Evolutionary conservation across 2,888 invertebrate genomes (phyloP).

Genomic region (Dryobotodes eremita): DNA sequence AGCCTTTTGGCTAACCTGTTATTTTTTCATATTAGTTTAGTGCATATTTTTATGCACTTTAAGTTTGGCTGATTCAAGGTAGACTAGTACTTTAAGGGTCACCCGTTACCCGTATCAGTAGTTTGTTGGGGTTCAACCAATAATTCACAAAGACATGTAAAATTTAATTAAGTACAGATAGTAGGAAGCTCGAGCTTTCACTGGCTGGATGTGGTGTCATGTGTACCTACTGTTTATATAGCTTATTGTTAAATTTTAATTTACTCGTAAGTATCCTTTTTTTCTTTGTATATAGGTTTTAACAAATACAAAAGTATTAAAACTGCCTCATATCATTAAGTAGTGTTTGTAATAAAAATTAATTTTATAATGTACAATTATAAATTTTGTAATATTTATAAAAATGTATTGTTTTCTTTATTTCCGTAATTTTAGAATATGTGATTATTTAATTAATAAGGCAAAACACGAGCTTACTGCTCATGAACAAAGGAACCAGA

Average conservation of each 20-base stretch:
- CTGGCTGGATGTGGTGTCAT: not conserved
- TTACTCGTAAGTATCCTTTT: conserved; percentile 18
- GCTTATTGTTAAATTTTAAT: conserved; percentile 1
- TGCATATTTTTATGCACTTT: not conserved
- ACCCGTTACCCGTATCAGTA: not conserved
- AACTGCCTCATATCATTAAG: conserved; percentile 52
- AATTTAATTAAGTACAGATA: not conserved
- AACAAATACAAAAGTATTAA: conserved; percentile 46
- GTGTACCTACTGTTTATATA: not conserved
- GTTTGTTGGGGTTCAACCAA: conserved; percentile 4
- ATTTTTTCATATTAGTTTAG: too few species aligned
- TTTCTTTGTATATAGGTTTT: conserved; percentile 14
- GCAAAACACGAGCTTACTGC: not conserved
- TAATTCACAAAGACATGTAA: not conserved
- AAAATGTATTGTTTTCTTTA: conserved; percentile 15
- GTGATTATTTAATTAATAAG: not conserved
- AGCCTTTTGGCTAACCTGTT: too few species aligned
- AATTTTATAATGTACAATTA: conserved; percentile 28
- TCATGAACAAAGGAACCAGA: not conserved
- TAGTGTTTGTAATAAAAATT: conserved; percentile 18
- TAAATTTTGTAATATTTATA: conserved; percentile 36
- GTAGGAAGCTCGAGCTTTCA: not conserved
- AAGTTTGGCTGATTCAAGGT: conserved; percentile 16
- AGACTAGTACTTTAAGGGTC: not conserved
- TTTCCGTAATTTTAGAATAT: not conserved